These are phyloP conservation scores for Urosaurus nigricauda DNA, from an alignment of 2,797 vertebrate genomes.

Conservation along the genomic window DNA sequence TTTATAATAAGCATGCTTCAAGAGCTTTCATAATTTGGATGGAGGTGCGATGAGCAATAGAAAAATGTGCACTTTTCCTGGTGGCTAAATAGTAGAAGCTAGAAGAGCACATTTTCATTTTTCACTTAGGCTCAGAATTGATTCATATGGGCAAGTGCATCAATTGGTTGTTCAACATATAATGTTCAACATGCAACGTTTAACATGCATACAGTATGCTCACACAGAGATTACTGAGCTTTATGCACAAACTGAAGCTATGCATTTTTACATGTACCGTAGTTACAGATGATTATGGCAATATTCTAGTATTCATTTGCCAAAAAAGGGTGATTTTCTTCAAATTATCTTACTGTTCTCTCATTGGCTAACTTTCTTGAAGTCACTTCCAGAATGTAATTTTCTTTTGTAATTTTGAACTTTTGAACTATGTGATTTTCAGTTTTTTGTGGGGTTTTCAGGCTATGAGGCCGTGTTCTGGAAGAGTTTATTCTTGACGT, in stretches of 20 bases:
- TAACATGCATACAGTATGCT: neutral
- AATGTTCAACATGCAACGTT: neutral
- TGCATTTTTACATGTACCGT: neutral
- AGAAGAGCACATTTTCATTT: neutral
- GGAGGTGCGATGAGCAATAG: neutral
- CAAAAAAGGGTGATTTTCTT: neutral
- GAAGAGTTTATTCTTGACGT: too few relatives aligned
- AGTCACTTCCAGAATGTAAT: neutral
- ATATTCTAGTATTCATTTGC: neutral
- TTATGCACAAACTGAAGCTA: neutral
- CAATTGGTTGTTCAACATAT: neutral
- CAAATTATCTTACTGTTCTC: neutral
- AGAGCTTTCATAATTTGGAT: neutral
- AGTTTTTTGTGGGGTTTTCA: too few relatives aligned
- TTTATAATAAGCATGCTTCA: neutral
- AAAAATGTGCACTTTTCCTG: neutral
- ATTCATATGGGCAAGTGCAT: neutral
- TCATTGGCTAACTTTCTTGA: neutral
- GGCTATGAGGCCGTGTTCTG: too few relatives aligned
- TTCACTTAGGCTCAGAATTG: neutral
- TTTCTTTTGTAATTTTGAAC: too few relatives aligned
- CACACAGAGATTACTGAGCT: neutral
- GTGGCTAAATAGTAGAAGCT: neutral
- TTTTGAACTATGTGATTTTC: too few relatives aligned
- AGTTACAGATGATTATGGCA: neutral